These are phyloP conservation scores for Plagodis dolabraria DNA, from an alignment of 2,888 invertebrate species.

Conservation along the genomic window DNA sequence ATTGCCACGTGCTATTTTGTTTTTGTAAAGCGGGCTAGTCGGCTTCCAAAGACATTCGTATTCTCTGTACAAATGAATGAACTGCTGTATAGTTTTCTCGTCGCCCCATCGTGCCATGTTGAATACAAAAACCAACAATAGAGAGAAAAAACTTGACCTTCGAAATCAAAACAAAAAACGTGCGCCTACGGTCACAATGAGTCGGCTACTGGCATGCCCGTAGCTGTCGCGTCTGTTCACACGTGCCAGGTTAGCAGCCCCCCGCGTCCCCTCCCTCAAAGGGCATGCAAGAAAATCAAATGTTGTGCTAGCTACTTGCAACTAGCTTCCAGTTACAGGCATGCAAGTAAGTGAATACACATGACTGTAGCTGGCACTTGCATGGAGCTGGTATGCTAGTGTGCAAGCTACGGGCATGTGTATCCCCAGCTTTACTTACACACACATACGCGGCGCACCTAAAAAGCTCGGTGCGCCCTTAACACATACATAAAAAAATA, in stretches of 20 bases:
- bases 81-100: too few species aligned
- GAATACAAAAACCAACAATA: constrained; percentile 24
- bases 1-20: too few species aligned
- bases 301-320: constrained; percentile 30
- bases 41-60: too few species aligned
- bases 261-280: constrained; percentile 28
- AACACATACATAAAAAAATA: too few species aligned
- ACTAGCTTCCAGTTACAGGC: constrained; percentile 25
- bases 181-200: constrained; percentile 24
- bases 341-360: constrained; percentile 32
- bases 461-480: too few species aligned
- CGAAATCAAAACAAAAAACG: constrained; percentile 22
- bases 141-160: constrained; percentile 24
- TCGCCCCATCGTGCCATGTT: too few species aligned
- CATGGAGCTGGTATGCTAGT: constrained; percentile 30
- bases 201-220: constrained; percentile 27
- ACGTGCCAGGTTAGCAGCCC: constrained; percentile 27
- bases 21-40: too few species aligned
- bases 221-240: constrained; percentile 31
- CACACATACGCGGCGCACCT: too few species aligned
- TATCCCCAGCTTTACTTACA: constrained; percentile 15
- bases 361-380: constrained; percentile 30
- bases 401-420: constrained; percentile 18
- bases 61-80: too few species aligned
- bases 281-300: constrained; percentile 34